Conservation (phyloP, 2,888 invertebrate genomes). For the Hedya salicella region DNA sequence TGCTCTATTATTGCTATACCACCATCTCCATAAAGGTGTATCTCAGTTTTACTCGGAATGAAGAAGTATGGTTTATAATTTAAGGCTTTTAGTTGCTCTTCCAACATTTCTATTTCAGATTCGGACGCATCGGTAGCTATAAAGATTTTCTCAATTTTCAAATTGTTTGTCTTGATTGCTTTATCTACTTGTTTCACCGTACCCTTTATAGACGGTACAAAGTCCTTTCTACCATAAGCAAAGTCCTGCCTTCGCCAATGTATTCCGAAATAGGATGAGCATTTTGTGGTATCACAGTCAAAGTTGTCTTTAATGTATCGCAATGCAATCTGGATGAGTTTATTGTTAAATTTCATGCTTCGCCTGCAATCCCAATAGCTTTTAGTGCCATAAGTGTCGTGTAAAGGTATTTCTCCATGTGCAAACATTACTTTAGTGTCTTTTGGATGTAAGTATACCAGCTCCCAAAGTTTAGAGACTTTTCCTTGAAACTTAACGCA, state of each 20-base stretch:
- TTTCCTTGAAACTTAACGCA: conserved; percentile 95
- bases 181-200: conserved; percentile 90
- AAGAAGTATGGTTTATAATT: conserved; percentile 66
- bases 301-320: conserved; percentile 80
- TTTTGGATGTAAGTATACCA: conserved; percentile 78
- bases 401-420: conserved; percentile 94
- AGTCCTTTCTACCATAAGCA: conserved; percentile 87
- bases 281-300: conserved; percentile 60
- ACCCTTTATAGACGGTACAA: conserved; percentile 91
- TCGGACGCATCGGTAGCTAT: conserved; percentile 93
- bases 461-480: conserved; percentile 85
- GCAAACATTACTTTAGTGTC: conserved; percentile 87
- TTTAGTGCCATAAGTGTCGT: conserved; percentile 93
- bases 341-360: conserved; percentile 94
- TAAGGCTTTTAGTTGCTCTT: conserved; percentile 66
- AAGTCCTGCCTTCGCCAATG: conserved; percentile 97
- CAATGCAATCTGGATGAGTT: conserved; percentile 88
- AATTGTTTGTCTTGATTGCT: conserved; percentile 81
- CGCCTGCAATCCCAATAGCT: conserved; percentile 94
- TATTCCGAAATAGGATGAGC: conserved; percentile 91
- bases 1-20: conserved; percentile 97
- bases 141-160: conserved; percentile 84
- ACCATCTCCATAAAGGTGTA: conserved; percentile 88
- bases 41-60: conserved; percentile 75
- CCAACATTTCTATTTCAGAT: conserved; percentile 80